Evolutionary conservation across 2,113 vertebrate species (phyloP), one percentile per base, ranked within the genome.

Genomic region (Apus apus): DNA sequence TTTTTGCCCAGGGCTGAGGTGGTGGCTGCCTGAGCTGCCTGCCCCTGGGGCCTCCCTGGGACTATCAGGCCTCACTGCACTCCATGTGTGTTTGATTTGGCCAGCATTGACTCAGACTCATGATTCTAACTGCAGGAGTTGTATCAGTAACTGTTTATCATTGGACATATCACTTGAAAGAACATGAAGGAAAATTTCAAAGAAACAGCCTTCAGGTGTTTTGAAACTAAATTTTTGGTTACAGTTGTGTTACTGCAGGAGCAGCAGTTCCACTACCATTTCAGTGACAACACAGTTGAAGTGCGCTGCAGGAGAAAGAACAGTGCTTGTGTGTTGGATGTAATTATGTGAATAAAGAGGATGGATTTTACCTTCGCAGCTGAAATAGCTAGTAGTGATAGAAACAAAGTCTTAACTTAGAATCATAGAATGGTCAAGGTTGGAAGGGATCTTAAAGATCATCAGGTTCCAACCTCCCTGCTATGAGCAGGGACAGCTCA

Each of bases 21-120:
- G 21, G 50, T 5, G 0, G 4, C 65, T 27, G 54, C 34, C 53
- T 50, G 6, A 22, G 43, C n/a, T 29, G 2, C 23, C 27, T 40
- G 45, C 36, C 30, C 32, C 0, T 43, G 6, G 46, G 46, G 3
- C 11, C 26, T 26, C 6, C 23, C 43, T 5, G 15, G 50, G 20
- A 25, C 30, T 19, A 6, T 7, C 3, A 1, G 43, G 60, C 40
- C 15, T 14, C 51, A 11, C 25, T 0, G 21, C 48, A 8, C 46
- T 20, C 19, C 8, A 5, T 22, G 20, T 50, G 16, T 4, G 29
- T 17, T 26, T 21, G 30, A 7, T 17, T 19, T 5, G 45, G 25
- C 30, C 36, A 11, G 45, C 8, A 1, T 0, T 5, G 54, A 13
- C 34, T 21, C 6, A 0, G 18, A 3, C 23, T 7, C 5, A 5